Evolutionary conservation across 2,113 vertebrate genomes (phyloP).

Genomic region (Oncorhynchus masou): DNA sequence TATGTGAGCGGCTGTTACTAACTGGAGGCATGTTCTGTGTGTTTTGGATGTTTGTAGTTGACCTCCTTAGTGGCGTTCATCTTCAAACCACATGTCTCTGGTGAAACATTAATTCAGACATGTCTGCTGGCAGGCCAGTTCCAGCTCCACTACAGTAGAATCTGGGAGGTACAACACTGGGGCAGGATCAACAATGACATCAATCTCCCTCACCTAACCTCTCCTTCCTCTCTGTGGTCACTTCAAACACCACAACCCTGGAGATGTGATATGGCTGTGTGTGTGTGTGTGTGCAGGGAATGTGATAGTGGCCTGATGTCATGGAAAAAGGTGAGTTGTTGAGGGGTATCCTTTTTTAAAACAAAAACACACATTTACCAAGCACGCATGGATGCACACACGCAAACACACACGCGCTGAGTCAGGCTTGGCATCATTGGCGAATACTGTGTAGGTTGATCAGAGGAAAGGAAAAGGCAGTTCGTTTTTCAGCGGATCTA

Average conservation of each 20-base stretch:
- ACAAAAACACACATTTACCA: conserved; percentile 13
- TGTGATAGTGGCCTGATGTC: conserved; percentile 46
- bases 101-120: conserved; percentile 14
- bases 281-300: conserved; percentile 12
- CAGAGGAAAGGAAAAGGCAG: conserved; percentile 34
- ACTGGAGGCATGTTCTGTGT: background rate
- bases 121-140: conserved; percentile 2
- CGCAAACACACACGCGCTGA: conserved; percentile 35
- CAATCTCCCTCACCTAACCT: conserved; percentile 50
- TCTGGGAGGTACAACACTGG: conserved; percentile 26
- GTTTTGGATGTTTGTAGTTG: conserved; percentile 12
- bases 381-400: background rate
- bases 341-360: conserved; percentile 53
- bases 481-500: conserved; percentile 22
- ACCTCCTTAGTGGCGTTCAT: conserved; percentile 5
- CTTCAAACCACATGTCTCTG: conserved; percentile 36
- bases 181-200: conserved; percentile 32
- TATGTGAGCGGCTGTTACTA: background rate
- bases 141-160: conserved; percentile 6
- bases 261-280: conserved; percentile 19
- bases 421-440: conserved; percentile 28
- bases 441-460: conserved; percentile 39
- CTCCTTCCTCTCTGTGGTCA: conserved; percentile 49
- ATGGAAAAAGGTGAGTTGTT: conserved; percentile 31
- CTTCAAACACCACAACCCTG: conserved; percentile 21